These are phyloP conservation scores for Synanthedon myopaeformis DNA, from an alignment of 2,888 invertebrate genomes.

Conservation along the genomic window DNA sequence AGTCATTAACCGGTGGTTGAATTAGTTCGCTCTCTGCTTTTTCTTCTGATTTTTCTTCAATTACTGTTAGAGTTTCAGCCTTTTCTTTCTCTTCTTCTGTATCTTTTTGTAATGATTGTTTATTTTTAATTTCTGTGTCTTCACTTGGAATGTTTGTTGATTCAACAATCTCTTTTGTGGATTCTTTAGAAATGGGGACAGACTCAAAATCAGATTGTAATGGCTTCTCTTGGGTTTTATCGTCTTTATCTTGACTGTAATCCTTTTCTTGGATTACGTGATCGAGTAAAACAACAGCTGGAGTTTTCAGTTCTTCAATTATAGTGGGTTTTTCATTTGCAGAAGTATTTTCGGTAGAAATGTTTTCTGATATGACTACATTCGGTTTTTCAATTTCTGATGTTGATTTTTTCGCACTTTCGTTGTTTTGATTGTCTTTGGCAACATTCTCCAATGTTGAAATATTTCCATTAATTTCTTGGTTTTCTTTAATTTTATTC, in stretches of 20 bases:
- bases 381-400: background rate
- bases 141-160: constrained; percentile 43
- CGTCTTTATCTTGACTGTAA: too few relatives aligned
- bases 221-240: too few relatives aligned
- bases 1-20: constrained; percentile 4
- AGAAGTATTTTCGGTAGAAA: too few relatives aligned
- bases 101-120: constrained; percentile 14
- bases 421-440: background rate
- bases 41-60: constrained; percentile 17
- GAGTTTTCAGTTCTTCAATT: too few relatives aligned
- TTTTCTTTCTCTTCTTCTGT: constrained; percentile 26
- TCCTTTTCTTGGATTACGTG: too few relatives aligned
- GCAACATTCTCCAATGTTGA: background rate
- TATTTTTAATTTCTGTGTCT: constrained; percentile 13
- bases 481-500: background rate
- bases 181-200: constrained; percentile 1
- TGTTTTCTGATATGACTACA: too few relatives aligned
- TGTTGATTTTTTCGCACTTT: background rate
- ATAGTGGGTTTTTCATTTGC: too few relatives aligned
- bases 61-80: constrained; percentile 25
- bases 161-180: constrained; percentile 11
- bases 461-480: background rate
- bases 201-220: too few relatives aligned
- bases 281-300: too few relatives aligned
- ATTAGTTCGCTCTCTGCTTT: background rate